Evolutionary conservation across 1,140 invertebrate genomes (phyloP).

Genomic region (Vanessa atalanta): DNA sequence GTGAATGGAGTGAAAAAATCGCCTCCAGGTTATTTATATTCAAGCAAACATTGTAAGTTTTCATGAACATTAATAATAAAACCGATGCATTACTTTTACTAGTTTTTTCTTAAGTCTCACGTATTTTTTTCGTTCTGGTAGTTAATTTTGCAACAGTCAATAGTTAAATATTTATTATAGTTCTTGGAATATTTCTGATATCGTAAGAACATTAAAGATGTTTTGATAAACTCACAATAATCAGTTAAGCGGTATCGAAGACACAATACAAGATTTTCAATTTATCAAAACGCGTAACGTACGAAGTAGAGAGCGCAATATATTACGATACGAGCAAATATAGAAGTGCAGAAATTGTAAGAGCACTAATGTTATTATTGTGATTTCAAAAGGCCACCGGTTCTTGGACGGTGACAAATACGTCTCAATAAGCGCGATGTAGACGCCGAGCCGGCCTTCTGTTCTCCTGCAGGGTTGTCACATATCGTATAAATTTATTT

Average conservation of each 20-base stretch:
- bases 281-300: slow-evolving; percentile 4
- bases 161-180: too few relatives aligned
- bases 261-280: slow-evolving; percentile 2
- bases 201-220: too few relatives aligned
- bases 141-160: too few relatives aligned
- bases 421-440: slow-evolving; percentile 53
- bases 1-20: too few relatives aligned
- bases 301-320: slow-evolving; percentile 8
- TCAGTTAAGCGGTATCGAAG: background rate
- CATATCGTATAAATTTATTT: background rate
- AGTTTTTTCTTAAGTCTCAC: too few relatives aligned
- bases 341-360: slow-evolving; percentile 34
- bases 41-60: too few relatives aligned
- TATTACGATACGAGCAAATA: slow-evolving; percentile 27
- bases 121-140: too few relatives aligned
- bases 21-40: too few relatives aligned
- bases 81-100: too few relatives aligned
- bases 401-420: slow-evolving; percentile 53
- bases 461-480: slow-evolving; percentile 48
- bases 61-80: too few relatives aligned
- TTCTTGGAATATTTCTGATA: too few relatives aligned
- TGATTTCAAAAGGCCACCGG: slow-evolving; percentile 45
- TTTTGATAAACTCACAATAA: too few relatives aligned
- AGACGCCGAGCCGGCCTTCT: slow-evolving; percentile 44
- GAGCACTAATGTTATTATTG: slow-evolving; percentile 44